Base-by-base conservation (phyloP, 1,140 invertebrate genomes). In the Cylas formicarius region DNA sequence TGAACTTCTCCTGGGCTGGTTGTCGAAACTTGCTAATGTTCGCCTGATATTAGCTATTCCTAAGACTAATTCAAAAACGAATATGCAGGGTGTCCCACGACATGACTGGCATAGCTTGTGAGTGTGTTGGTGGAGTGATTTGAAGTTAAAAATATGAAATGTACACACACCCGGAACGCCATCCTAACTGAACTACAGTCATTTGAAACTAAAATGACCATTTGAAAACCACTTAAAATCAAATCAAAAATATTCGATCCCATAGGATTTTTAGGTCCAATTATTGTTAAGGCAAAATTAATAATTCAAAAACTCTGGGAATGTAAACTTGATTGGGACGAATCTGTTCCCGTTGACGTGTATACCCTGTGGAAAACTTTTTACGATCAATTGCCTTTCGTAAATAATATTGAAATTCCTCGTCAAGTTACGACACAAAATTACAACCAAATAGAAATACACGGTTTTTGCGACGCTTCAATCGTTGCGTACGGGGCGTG, bases 241-340 rank as follows among this genome's bases (percentile, higher is more conserved):
- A n/a, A n/a, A n/a, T n/a, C n/a, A n/a, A n/a, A 55, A 28, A 50
- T 72, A 16, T 72, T 65, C 45, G 70, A 72, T 50, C 69, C 69
- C 8, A 44, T 69, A 13, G 69, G 68, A 17, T 46, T 68, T 11
- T 11, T 69, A 10, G 48, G 56, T 13, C 67, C 69, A 19, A 33
- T 67, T 10, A 58, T 58, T 6, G 53, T 69, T 6, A 44, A 71
- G 55, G 28, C 60, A 14, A 43, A 39, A 34, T 34, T 50, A 4
- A 11, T 44, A n/a, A 9, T 44, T 7, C 41, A 44, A 24, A 10
- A 37, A 37, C 18, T 44, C 10, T 35, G 41, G 41, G 35, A 21
- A 22, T 18, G 24, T 7, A 44, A 44, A 37, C 27, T 44, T 13
- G 21, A 13, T 23, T 42, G 28, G 28, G 18, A 42, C 18, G 26